Evolutionary conservation across 1,140 invertebrate genomes (phyloP), one percentile per base, ranked within the genome.

Genomic region (Catajapyx aquilonaris): DNA sequence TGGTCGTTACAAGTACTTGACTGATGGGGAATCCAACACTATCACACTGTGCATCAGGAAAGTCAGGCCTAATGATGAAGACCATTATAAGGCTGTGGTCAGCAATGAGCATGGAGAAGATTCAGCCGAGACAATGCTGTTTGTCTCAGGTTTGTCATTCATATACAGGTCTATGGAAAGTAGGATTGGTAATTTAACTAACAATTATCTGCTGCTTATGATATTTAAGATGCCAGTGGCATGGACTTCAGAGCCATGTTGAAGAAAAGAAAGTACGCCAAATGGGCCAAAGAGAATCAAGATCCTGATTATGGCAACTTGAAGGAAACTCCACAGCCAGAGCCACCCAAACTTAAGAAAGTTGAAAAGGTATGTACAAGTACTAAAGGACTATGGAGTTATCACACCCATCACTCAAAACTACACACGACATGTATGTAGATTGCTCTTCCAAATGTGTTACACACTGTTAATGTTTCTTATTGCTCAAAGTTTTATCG

Each of bases 241-340:
- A 87, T 97, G 79, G 94, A 99, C 62, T 99, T 97, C 76, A 76
- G 94, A 62, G 73, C 88, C 41, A 84, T 95, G 76, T 66, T 99
- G 41, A 95, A 95, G 58, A 91, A 93, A 61, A 77, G 87, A 52
- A 91, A 91, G 60, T 88, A 90, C 51, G 80, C 81, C 48, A 88
- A 91, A 69, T 93, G 86, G 81, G 79, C 65, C 38, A 73, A 76
- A 56, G 77, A 91, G 40, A 78, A 93, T 43, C 75, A 76, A 32
- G 85, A 90, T 47, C 76, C 76, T 20, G 81, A 93, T 55, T 90
- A 81, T 72, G 85, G 84, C 43, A 76, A 87, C 48, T 67, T 95
- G 33, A 94, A 95, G 61, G 86, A 91, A 60, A 71, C 73, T 4
- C 85, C 91, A 57, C 83, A 87, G 57, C 73, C 73, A 36, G 62